These are phyloP conservation scores for Allophyes oxyacanthae DNA, from an alignment of 2,888 invertebrate genomes.

Conservation along the genomic window DNA sequence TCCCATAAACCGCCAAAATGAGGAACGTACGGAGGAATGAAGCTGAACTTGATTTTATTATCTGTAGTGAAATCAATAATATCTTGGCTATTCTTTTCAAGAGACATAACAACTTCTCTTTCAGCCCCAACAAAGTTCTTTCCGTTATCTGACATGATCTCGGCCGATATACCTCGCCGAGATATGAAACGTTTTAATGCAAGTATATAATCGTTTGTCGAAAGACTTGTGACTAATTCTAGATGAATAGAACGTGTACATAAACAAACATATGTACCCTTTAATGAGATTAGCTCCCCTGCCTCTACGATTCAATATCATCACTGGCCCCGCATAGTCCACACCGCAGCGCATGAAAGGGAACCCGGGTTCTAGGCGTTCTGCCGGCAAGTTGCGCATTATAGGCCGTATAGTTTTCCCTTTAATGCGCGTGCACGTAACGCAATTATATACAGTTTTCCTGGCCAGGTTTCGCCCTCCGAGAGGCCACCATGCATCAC, in stretches of 20 bases:
- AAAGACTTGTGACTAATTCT: not conserved
- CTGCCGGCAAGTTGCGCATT: too few relatives aligned
- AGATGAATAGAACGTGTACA: not conserved
- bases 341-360: too few relatives aligned
- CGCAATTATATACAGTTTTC: too few relatives aligned
- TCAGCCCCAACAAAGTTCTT: not conserved
- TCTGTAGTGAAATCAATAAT: not conserved
- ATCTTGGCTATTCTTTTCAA: not conserved
- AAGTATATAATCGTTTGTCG: not conserved
- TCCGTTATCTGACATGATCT: not conserved
- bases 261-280: conserved; percentile 1
- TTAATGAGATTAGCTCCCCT: too few relatives aligned
- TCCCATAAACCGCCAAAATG: conserved; percentile 1
- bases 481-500: too few relatives aligned
- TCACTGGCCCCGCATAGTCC: too few relatives aligned
- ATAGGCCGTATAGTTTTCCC: too few relatives aligned
- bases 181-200: not conserved
- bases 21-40: conserved; percentile 1
- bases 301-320: too few relatives aligned
- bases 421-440: too few relatives aligned
- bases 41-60: not conserved
- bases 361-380: too few relatives aligned
- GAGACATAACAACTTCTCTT: not conserved
- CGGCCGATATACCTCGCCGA: not conserved
- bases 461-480: too few relatives aligned